Evolutionary conservation across 2,797 vertebrate genomes (phyloP).

Genomic region (Moxostoma hubbsi): DNA sequence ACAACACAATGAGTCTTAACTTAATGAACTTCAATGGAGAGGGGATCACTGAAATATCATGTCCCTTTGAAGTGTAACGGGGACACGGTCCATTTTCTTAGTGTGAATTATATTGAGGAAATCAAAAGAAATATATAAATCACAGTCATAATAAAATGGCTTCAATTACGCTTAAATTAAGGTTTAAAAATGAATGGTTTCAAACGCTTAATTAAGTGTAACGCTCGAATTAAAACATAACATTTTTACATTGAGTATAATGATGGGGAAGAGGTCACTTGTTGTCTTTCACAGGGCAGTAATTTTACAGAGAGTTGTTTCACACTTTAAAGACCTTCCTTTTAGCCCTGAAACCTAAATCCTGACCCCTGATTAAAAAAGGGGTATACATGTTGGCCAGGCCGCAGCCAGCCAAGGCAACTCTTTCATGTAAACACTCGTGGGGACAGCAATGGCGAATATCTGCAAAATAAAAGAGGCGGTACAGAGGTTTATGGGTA

Average conservation of each 20-base stretch:
- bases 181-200: too few species aligned
- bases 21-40: conserved; percentile 8
- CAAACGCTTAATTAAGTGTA: conserved; percentile 30
- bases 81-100: conserved; percentile 56
- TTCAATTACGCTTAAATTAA: too few species aligned
- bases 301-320: not conserved
- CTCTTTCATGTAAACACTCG: conserved; percentile 46
- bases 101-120: conserved; percentile 46
- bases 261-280: conserved; percentile 62
- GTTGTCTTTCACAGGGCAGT: conserved; percentile 47
- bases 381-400: not conserved
- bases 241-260: conserved; percentile 60
- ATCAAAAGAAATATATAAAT: conserved; percentile 30
- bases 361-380: conserved; percentile 16
- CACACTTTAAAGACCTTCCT: conserved; percentile 15
- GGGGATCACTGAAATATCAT: conserved; percentile 21
- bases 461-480: conserved; percentile 67
- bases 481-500: conserved; percentile 41
- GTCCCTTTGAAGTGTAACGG: conserved; percentile 46
- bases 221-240: conserved; percentile 59
- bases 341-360: conserved; percentile 28
- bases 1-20: conserved; percentile 55
- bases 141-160: conserved; percentile 53
- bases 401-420: conserved; percentile 39
- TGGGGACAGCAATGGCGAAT: conserved; percentile 57